Base-by-base conservation (phyloP, 2,888 invertebrate genomes). In the Theodoxus fluviatilis region DNA sequence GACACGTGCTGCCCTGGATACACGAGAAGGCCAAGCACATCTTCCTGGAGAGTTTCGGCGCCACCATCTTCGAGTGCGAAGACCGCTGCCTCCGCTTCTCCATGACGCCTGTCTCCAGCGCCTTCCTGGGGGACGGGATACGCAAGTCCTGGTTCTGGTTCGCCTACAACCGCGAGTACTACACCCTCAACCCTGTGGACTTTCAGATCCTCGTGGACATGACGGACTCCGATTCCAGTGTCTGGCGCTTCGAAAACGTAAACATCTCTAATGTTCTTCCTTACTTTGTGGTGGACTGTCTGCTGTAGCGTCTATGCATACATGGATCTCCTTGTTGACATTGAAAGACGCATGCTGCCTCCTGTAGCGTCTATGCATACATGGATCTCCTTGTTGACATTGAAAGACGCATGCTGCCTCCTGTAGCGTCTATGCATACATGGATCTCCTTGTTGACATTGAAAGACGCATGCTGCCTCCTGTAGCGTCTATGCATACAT, bases 121-220 rank as follows among this genome's bases (percentile, higher is more conserved):
- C 78, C 0, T 82, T 79, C 61, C 74, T 81, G 35, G 75, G 76
- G 6, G 70, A 73, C 22, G 81, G 79, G 2, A 74, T 72, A n/a
- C 72, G 83, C n/a, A 80, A 81, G 55, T 74, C 78, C 0, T 84
- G 83, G 83, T 80, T 84, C 68, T 80, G 81, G 78, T 78, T 84
- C 40, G 76, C 79, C 25, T 81, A 81, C 67, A 78, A 81, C 61
- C 64, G 79, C 3, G 82, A 83, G 69, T 83, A 80, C 69, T 78
- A 76, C 35, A 80, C 81, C 0, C 74, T 84, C 9, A 79, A 82
- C 67, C 83, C 83, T 0, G 71, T 83, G 9, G 84, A 83, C 64
- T 81, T 84, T 67, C 82, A 83, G 72, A 77, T 83, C 61, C 75
- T 83, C 4, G 81, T 84, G 3, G 80, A 84, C 72, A 80, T 78